Base-by-base conservation (phyloP, 2,888 invertebrate species). In the Ischnus inquisitorius region DNA sequence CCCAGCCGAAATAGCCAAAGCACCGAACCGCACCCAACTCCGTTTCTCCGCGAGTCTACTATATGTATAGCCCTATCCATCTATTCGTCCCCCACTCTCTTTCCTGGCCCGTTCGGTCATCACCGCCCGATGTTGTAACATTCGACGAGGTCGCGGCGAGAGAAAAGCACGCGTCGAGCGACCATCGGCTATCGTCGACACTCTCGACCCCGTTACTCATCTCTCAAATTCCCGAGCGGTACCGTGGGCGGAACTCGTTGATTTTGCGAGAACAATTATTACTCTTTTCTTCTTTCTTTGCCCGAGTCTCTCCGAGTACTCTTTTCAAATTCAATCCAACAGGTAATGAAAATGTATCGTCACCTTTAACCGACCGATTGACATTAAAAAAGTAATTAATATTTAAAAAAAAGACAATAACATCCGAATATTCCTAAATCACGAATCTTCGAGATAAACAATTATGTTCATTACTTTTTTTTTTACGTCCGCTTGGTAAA, bases 161-260 rank as follows among this genome's bases (percentile, higher is more conserved):
- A 68, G 48, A 65, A 34, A 65, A 8, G 46, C 62, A 68, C 60
- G 69, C 54, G 19, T 3, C 39, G 22, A 69, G 75, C 60, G 68
- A 85, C 65, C 72, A 82, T 82, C 79, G 82, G 74, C 82, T 80
- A 83, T 85, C 64, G 79, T 39, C 46, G 51, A n/a, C 39, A 74
- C 77, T 65, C 85, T 83, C 81, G 84, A 85, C 85, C 85, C 67
- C 78, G 65, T 83, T 85, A 68, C 77, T 16, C 10, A 8, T 10
- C 75, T 78, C 79, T 75, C 78, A 57, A 81, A 81, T 78, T 41
- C 51, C 64, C 83, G 60, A 83, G 69, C 43, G 28, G n/a, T n/a
- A n/a, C 64, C 22, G 64, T 39, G 39, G 78, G 67, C 46, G 48
- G 48, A 69, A 71, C 62, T 81, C 78, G 77, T 76, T 79, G 69